A percentile compares a stretch with the other conserved stretches of the same genome.
These are phyloP conservation scores for Clinocottus analis DNA, from an alignment of 2,113 vertebrate species.

Conservation along the genomic window DNA sequence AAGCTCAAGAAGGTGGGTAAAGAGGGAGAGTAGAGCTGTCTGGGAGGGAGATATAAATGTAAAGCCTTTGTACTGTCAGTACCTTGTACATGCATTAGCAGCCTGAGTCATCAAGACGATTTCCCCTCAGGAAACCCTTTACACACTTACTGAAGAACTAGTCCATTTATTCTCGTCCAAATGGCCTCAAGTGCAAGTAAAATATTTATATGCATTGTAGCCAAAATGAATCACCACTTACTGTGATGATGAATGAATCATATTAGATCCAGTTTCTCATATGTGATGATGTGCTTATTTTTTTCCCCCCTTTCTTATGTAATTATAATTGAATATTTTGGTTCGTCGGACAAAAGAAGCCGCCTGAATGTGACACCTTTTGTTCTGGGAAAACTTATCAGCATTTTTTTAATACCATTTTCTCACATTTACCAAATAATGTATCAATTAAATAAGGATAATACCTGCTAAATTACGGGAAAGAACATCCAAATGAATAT, in stretches of 20 bases:
- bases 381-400: too few relatives aligned
- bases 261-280: neutral
- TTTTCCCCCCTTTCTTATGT: neutral
- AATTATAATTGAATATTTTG: neutral
- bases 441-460: neutral
- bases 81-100: slow-evolving; percentile 21
- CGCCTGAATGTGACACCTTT: neutral
- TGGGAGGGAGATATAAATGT: slow-evolving; percentile 11
- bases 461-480: neutral
- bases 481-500: too few relatives aligned
- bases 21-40: neutral
- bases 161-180: slow-evolving; percentile 26
- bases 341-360: neutral
- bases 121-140: slow-evolving; percentile 8
- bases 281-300: neutral
- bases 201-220: slow-evolving; percentile 7
- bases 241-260: neutral
- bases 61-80: slow-evolving; percentile 25
- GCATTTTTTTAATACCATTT: too few relatives aligned
- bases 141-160: slow-evolving; percentile 25
- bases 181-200: neutral
- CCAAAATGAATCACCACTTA: neutral
- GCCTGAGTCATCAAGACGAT: slow-evolving; percentile 12
- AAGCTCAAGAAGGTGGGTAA: slow-evolving; percentile 2
- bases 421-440: neutral